Conservation (phyloP, 1,140 invertebrate species). For the Zaprionus kolodkinae region DNA sequence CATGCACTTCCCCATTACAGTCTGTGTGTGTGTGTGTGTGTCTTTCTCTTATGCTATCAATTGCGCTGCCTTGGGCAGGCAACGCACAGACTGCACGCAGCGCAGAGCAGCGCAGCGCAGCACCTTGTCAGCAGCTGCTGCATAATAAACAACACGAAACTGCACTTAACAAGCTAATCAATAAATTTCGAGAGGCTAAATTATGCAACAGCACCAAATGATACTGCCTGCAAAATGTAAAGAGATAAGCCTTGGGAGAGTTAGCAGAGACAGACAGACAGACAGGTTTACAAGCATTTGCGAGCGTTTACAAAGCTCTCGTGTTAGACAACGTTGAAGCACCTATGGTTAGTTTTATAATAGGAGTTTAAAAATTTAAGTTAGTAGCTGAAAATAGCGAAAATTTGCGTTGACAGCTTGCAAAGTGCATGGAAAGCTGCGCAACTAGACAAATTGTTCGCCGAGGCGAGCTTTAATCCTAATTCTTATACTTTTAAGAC, state of each 20-base stretch:
- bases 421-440: too few relatives aligned
- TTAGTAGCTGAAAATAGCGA: too few relatives aligned
- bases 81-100: neutral
- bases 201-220: conserved; percentile 3
- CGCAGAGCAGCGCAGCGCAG: neutral
- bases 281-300: neutral
- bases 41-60: conserved; percentile 3
- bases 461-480: too few relatives aligned
- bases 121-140: conserved; percentile 21
- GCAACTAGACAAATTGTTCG: too few relatives aligned
- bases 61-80: neutral
- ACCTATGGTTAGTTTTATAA: too few relatives aligned
- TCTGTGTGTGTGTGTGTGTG: neutral
- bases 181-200: conserved; percentile 23
- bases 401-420: too few relatives aligned
- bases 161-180: conserved; percentile 39
- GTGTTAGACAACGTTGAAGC: too few relatives aligned
- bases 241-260: neutral
- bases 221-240: neutral
- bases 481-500: too few relatives aligned
- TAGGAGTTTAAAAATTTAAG: too few relatives aligned
- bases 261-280: neutral
- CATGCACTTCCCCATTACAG: neutral
- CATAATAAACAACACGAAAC: conserved; percentile 28
- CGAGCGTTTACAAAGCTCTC: too few relatives aligned